Evolutionary conservation across 2,113 vertebrate species (phyloP).

Genomic region (Dinomys branickii): DNA sequence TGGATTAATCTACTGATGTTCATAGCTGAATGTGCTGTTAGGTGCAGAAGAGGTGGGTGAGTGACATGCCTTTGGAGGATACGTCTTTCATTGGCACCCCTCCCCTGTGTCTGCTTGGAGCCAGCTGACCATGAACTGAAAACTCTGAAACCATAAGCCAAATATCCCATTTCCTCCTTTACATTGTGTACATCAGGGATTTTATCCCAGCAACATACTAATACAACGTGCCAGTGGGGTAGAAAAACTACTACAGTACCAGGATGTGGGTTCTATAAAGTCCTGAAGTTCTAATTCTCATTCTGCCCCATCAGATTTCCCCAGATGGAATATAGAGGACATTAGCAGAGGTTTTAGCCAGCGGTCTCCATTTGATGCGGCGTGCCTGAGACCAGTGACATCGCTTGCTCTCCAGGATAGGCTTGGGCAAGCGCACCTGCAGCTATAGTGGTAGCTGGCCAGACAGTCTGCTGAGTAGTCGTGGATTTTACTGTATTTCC

Average conservation of each 20-base stretch:
- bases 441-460: not conserved
- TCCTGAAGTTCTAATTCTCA: not conserved
- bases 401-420: not conserved
- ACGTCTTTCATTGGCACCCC: not conserved
- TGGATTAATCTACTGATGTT: not conserved
- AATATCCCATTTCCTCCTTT: not conserved
- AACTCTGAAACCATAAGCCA: not conserved
- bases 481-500: not conserved
- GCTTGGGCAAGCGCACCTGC: not conserved
- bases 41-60: not conserved
- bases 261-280: not conserved
- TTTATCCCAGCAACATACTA: not conserved
- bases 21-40: not conserved
- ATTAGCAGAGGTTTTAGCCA: not conserved
- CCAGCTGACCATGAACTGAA: not conserved
- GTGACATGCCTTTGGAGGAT: not conserved
- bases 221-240: not conserved
- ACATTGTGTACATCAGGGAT: not conserved
- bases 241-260: not conserved
- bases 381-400: not conserved
- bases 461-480: not conserved
- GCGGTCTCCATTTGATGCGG: not conserved
- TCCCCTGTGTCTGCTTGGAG: not conserved
- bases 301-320: not conserved
- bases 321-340: not conserved